Evolutionary conservation across 2,113 vertebrate genomes (phyloP), one percentile per base, ranked within the genome.

Genomic region (Marmota monax): DNA sequence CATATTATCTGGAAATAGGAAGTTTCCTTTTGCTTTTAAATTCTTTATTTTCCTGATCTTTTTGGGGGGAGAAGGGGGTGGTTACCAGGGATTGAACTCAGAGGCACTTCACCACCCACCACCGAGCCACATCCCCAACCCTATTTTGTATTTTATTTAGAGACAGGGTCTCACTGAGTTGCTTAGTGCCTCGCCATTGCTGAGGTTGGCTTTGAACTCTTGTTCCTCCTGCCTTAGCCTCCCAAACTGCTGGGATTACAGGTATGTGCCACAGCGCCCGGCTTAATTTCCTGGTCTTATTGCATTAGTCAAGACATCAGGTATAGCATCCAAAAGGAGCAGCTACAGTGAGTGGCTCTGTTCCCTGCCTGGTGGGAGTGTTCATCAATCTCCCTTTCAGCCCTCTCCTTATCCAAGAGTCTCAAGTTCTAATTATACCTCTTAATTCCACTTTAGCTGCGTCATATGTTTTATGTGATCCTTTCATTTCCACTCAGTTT

Each of bases 21-120:
- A 84, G 7, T 39, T 88, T 94, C 90, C 73, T 97, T 95, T 92
- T 74, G 76, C 78, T 97, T 95, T 92, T 74, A 80, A 90, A 51
- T 79, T 90, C 56, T 82, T 82, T 58, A 58, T 58, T 58, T 58
- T 58, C 20, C 56, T 58, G 56, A 17, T 56, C 18, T 56, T 56
- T 56, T 56, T 20, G 16, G 5, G 56, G 56, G 56, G 5, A 5
- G 18, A 6, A 18, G 17, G 56, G 17, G 56, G 13, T 16, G 56
- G 17, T 20, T 58, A 58, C 56, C 7, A 8, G 56, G 7, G 20
- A 58, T 58, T 22, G 20, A 58, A 58, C 56, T 22, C 20, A 58
- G 56, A 20, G 56, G 20, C 56, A 22, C 20, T 58, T 17, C 4
- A 56, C 53, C 16, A 16, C 16, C 56, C 1, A 20, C 18, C 56